Evolutionary conservation across 2,797 vertebrate species (phyloP), one percentile per base, ranked within the genome.

Genomic region (Hyperoplus immaculatus): DNA sequence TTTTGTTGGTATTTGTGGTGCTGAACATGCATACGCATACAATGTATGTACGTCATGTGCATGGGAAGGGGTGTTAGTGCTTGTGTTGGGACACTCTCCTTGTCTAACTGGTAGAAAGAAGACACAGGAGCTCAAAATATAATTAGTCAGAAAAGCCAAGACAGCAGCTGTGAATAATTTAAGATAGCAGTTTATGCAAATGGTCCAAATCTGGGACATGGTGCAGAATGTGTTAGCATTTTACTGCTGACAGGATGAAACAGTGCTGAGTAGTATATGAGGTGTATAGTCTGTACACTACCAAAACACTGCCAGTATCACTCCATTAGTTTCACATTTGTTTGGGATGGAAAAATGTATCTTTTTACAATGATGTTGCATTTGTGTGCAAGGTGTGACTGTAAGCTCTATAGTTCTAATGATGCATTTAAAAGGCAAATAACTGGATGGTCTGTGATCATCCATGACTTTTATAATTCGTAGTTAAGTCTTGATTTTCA

Each of bases 131-230:
- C 82, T 88, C 73, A 85, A 93, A 92, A 86, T 93, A 90, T 92
- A 92, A 93, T 94, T 93, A 93, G 89, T 91, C 81, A 86, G 88
- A 92, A 91, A 93, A 92, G 87, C 92, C 73, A 87, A 86, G 92
- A 93, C 90, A 87, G 88, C 89, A 91, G 92, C 89, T 91, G 91
- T 94, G 90, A 93, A 92, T 93, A 92, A 93, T 93, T 94, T 88
- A 92, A 90, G 78, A 88, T 92, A 87, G 90, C 90, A 91, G 82
- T 93, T 94, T 91, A 93, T 95, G 93, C 92, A 93, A 94, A 95
- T 92, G 82, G 85, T 78, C 84, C 78, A 90, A 91, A 93, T 91
- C 86, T 92, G 82, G 91, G 91, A 91, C 88, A 83, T 70, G 80
- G 83, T 85, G 85, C 88, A 91, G 88, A 85, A 92, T 89, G 93